Evolutionary conservation across 2,797 vertebrate genomes (phyloP), one percentile per base, ranked within the genome.

Genomic region (Threskiornis aethiopicus): DNA sequence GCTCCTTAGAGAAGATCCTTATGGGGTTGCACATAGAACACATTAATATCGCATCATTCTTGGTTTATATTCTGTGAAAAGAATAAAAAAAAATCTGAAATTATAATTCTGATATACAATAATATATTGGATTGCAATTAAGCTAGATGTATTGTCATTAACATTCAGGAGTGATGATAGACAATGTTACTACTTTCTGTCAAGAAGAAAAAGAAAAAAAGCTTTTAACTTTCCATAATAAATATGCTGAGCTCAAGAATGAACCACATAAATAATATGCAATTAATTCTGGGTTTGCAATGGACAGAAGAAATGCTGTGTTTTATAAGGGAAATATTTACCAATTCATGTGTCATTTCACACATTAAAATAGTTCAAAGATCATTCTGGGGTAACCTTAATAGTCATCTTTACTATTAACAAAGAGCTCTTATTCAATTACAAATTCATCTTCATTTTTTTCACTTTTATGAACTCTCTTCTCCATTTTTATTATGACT

Each of bases 31-130:
- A 87, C 67, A 69, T 11, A 94, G 76, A 93, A 89, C 93, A 66
- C 47, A 94, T 86, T 95, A 93, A n/a, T 73, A 83, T 96, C 22
- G 37, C 78, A 75, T 95, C 71, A 89, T 95, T 97, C 97, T 93
- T 97, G 89, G 37, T 65, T 95, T 93, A 92, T 67, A 94, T 67
- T 94, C 98, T 98, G 97, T 79, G 70, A 83, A 98, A 97, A 97
- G 89, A 97, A 78, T 51, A 91, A 59, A 91, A 95, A 88, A 88
- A 78, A 87, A 81, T 37, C 29, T 71, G 62, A 93, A 96, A 88
- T 97, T 91, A 93, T 57, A 87, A 92, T 58, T 55, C 55, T 91
- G 73, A 85, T 52, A 44, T 5, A 72, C 59, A 91, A 96, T 57
- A 82, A 92, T 51, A 69, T 11, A 52, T 20, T 84, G 71, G 88